Base-by-base conservation (phyloP, 1,140 invertebrate species). In the Trichonephila clavipes region DNA sequence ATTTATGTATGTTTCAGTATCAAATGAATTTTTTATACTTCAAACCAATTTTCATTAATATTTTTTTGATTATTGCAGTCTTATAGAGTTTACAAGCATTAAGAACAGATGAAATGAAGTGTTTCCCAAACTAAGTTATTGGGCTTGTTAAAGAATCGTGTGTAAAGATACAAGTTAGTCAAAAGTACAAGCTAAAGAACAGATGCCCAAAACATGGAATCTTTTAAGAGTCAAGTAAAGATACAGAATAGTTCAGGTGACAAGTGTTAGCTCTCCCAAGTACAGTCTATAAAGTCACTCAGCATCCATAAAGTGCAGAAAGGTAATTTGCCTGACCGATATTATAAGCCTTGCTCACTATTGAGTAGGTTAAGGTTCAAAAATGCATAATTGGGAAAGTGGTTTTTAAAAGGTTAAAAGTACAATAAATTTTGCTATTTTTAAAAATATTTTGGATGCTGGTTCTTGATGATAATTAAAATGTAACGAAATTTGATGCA, bases 81-180 rank as follows among this genome's bases (percentile, higher is more conserved):
- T 61, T 51, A n/a, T 88, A 72, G 64, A 66, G 24, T n/a, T 44
- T 24, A 16, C 64, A 88, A 88, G 87, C 19, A 59, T 44, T 69
- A 64, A 69, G 34, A 44, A 61, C 44, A 24, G 72, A 19, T 77
- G 82, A 85, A 51, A n/a, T 72, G 44, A 28, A 88, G 21, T n/a
- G 16, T 87, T 34, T 8, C 28, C 19, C 18, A 87, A 87, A n/a
- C 24, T 86, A 21, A 59, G 66, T 69, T 24, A n/a, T 69, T 40
- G 34, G 34, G 51, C 51, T 51, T 51, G 51, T 51, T 51, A 51
- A 51, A 51, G 51, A 51, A 51, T 51, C 51, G 5, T 69, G 5
- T 69, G 83, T 58, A 86, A 86, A 86, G 59, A 28, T 64, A 88
- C 86, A 88, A 88, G 64, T 64, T 88, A 72, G 40, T 88, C 21